A percentile compares a stretch with the other conserved stretches of the same genome.
These are phyloP conservation scores for Aelia acuminata DNA, from an alignment of 2,888 invertebrate genomes.

Conservation along the genomic window DNA sequence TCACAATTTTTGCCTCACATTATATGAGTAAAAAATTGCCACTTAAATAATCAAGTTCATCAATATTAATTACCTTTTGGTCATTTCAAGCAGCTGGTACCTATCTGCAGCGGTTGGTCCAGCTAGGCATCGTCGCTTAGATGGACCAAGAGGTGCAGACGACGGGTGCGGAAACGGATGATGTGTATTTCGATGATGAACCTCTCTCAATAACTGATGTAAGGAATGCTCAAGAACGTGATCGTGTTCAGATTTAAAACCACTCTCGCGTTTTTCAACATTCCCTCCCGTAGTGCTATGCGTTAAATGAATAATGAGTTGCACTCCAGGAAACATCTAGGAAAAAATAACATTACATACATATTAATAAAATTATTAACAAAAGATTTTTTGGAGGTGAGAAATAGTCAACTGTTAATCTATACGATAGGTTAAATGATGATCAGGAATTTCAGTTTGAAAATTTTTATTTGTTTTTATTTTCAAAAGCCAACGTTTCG, in stretches of 20 bases:
- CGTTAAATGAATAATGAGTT: conserved; percentile 90
- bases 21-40: no score
- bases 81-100: conserved; percentile 89
- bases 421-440: no score
- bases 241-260: conserved; percentile 83
- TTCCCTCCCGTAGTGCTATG: conserved; percentile 77
- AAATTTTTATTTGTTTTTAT: no score
- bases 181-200: conserved; percentile 92
- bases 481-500: no score
- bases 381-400: no score
- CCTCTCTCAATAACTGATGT: conserved; percentile 92
- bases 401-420: no score
- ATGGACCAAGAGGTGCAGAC: conserved; percentile 93
- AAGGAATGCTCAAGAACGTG: conserved; percentile 97
- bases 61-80: conserved; percentile 74
- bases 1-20: no score
- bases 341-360: conserved; percentile 67
- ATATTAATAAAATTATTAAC: neutral
- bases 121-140: conserved; percentile 89
- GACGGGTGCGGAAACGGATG: conserved; percentile 96
- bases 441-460: no score
- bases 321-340: conserved; percentile 91
- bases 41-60: no score
- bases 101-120: conserved; percentile 93
- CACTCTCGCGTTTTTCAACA: conserved; percentile 63